Conservation (phyloP, 2,113 vertebrate species). For the Sarotherodon lohbergeri region DNA sequence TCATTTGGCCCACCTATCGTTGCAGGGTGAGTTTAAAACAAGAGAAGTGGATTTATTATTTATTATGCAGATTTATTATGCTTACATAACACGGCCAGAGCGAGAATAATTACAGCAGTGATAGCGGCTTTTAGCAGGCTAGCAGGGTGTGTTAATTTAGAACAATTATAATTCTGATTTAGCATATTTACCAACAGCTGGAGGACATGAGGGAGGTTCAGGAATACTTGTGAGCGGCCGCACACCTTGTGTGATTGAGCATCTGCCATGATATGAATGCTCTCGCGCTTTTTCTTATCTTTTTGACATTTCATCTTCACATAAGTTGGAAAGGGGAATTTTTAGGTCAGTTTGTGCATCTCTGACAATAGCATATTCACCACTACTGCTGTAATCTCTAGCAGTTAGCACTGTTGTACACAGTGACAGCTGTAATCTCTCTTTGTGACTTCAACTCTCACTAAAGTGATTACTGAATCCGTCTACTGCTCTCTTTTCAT, state of each 20-base stretch:
- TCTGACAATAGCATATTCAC: not conserved
- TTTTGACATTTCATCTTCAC: not conserved
- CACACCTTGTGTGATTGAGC: not conserved
- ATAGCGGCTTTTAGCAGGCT: not conserved
- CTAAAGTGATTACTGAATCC: conserved; percentile 36
- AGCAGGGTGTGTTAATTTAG: not conserved
- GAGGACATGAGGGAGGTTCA: not conserved
- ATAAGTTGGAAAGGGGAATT: not conserved
- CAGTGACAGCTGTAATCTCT: conserved; percentile 39
- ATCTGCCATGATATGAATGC: not conserved
- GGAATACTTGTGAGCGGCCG: not conserved
- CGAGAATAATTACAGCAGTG: not conserved
- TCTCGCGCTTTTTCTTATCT: not conserved
- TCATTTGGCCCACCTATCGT: not conserved
- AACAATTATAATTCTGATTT: not conserved
- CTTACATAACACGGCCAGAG: not conserved
- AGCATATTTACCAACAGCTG: not conserved
- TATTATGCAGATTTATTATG: not conserved
- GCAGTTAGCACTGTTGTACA: not conserved
- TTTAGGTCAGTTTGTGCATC: not conserved
- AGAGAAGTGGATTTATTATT: not conserved
- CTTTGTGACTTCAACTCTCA: conserved; percentile 32
- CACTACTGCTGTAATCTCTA: conserved; percentile 5
- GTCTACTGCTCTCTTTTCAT: conserved; percentile 10
- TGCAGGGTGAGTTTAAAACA: not conserved